Evolutionary conservation across 2,113 vertebrate species (phyloP), one percentile per base, ranked within the genome.

Genomic region (Canis aureus): DNA sequence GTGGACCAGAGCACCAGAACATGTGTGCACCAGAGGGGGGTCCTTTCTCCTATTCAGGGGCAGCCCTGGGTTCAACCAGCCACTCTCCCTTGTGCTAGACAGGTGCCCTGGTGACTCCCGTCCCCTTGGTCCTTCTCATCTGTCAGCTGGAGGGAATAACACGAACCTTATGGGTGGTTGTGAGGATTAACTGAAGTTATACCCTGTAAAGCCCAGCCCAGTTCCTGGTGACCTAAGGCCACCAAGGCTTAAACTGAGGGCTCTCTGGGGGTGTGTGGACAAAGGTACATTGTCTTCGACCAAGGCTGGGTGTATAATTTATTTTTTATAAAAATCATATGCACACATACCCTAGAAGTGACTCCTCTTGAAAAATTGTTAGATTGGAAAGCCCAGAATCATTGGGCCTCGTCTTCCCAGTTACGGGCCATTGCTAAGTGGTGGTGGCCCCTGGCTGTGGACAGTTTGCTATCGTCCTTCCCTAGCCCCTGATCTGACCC

Each of bases 311-410:
- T 32, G 38, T 86, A 20, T 38, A 11, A n/a, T 79, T 92, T 51
- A 12, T 59, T 84, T 74, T 95, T 66, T 62, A 88, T 78, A 51
- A 78, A 78, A 78, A 51, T 78, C 59, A 35, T 43, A 53, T 43
- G 43, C 60, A 27, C 12, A 73, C 25, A 25, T 20, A 25, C 25
- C 38, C 66, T 55, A 62, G 60, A 53, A 84, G 1, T 29, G n/a
- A 83, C 25, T 92, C 23, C 27, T 74, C 59, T 64, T 95, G 22
- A 90, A 96, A 96, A 91, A 53, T 51, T 12, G 9, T 53, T 80
- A 66, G 16, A 53, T 59, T n/a, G 62, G 43, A 74, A 89, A n/a
- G 51, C 67, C 55, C 12, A 27, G 60, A 89, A 49, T 85, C 59
- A 62, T 5, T 9, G n/a, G 22, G 27, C 38, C 55, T 32, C 91